Conservation (phyloP, 2,888 invertebrate genomes). For the Epinotia brunnichana region DNA sequence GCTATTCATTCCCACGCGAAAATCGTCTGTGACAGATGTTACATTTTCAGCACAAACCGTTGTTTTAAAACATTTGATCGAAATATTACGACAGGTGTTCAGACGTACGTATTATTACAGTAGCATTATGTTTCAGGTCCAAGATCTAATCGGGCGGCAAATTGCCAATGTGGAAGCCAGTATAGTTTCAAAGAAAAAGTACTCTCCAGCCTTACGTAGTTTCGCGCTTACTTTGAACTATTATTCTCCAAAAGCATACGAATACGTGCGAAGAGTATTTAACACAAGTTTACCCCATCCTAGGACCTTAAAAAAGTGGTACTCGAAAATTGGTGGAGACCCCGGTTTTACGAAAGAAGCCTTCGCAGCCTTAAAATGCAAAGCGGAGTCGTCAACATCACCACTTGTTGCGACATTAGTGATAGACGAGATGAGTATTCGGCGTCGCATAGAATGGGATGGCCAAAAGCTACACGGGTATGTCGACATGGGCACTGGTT, state of each 20-base stretch:
- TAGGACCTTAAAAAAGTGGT: neutral
- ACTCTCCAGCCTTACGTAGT: too few relatives aligned
- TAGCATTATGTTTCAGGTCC: conserved; percentile 14
- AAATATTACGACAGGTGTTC: too few relatives aligned
- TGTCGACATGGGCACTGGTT: neutral
- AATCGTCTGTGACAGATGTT: too few relatives aligned
- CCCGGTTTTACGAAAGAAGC: neutral
- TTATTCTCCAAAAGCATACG: conserved; percentile 49
- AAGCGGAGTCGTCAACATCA: neutral
- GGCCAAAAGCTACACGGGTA: too few relatives aligned
- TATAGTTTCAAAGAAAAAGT: too few relatives aligned
- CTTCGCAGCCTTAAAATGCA: neutral
- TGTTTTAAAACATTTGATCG: too few relatives aligned
- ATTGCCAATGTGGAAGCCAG: neutral
- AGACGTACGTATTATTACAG: too few relatives aligned
- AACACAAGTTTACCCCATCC: neutral
- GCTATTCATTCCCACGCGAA: too few relatives aligned
- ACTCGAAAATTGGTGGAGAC: too few relatives aligned
- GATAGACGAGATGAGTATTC: neutral
- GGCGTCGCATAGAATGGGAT: neutral
- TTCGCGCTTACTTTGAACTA: conserved; percentile 46
- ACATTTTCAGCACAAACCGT: too few relatives aligned
- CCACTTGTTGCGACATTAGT: neutral
- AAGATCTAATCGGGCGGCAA: neutral
- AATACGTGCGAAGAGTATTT: neutral